Evolutionary conservation across 2,888 invertebrate genomes (phyloP).

Genomic region (Campoletis raptor): DNA sequence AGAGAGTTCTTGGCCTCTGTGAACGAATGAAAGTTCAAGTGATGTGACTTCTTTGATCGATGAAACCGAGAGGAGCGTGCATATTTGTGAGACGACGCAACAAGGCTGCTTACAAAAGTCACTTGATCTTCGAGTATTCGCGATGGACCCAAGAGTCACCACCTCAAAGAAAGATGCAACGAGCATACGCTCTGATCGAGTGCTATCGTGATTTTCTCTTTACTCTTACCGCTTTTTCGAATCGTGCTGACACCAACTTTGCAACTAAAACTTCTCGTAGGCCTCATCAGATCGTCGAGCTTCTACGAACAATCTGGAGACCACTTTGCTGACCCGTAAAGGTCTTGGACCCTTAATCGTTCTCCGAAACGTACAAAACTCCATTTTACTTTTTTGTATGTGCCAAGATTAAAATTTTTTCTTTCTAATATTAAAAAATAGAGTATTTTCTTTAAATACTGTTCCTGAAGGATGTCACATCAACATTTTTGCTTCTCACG

Average conservation of each 20-base stretch:
- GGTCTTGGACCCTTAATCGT: neutral
- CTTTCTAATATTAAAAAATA: too few species aligned
- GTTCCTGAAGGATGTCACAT: neutral
- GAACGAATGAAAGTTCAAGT: slow-evolving; percentile 63
- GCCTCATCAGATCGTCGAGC: neutral
- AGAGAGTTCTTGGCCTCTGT: slow-evolving; percentile 43
- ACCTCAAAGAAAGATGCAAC: slow-evolving; percentile 12
- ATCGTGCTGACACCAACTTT: slow-evolving; percentile 9
- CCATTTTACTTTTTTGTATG: neutral
- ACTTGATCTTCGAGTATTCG: slow-evolving; percentile 48
- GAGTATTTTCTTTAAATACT: neutral
- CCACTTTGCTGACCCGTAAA: slow-evolving; percentile 16
- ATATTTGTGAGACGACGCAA: slow-evolving; percentile 6
- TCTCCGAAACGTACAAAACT: neutral
- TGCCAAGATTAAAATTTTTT: too few species aligned
- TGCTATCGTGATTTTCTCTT: neutral
- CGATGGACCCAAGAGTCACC: slow-evolving; percentile 7
- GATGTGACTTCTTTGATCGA: slow-evolving; percentile 62
- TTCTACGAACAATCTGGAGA: neutral
- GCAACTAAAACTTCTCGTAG: neutral
- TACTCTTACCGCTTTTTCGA: slow-evolving; percentile 2
- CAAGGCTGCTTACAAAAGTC: slow-evolving; percentile 45
- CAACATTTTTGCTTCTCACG: neutral
- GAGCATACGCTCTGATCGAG: slow-evolving; percentile 1
- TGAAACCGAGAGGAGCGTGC: slow-evolving; percentile 30